Conservation (phyloP, 2,888 invertebrate species). For the Leptothorax acervorum region DNA sequence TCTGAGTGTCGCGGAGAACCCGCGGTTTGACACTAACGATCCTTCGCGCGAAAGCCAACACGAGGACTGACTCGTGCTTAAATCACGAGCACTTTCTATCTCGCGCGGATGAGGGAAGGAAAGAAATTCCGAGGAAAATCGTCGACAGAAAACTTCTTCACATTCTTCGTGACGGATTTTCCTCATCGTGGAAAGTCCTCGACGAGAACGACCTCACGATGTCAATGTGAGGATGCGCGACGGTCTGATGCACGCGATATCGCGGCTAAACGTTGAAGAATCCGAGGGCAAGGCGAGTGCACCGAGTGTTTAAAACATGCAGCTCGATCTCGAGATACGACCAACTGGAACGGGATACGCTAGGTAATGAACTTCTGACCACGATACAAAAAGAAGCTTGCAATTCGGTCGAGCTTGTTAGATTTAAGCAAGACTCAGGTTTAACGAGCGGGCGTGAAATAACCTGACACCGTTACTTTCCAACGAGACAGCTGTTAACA, state of each 20-base stretch:
- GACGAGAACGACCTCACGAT: neutral
- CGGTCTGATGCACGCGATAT: neutral
- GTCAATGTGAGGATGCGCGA: slow-evolving; percentile 15
- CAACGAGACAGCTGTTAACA: slow-evolving; percentile 25
- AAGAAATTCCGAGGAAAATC: slow-evolving; percentile 14
- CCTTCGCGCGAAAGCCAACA: slow-evolving; percentile 17
- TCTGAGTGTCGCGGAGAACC: slow-evolving; percentile 12
- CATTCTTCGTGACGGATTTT: slow-evolving; percentile 8
- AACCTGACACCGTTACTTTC: slow-evolving; percentile 19
- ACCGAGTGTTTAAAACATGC: slow-evolving; percentile 34
- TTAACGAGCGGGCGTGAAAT: neutral
- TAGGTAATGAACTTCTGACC: slow-evolving; percentile 48
- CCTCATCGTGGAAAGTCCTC: slow-evolving; percentile 2
- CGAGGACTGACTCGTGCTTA: slow-evolving; percentile 1
- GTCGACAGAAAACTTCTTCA: neutral
- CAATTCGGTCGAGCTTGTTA: slow-evolving; percentile 51
- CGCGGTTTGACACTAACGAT: slow-evolving; percentile 61
- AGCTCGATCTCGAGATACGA: slow-evolving; percentile 49
- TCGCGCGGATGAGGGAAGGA: neutral
- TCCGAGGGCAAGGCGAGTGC: neutral
- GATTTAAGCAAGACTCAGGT: slow-evolving; percentile 28
- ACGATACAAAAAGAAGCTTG: slow-evolving; percentile 6
- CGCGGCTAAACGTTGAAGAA: slow-evolving; percentile 46
- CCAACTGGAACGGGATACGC: slow-evolving; percentile 26
- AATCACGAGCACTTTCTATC: slow-evolving; percentile 5